Base-by-base conservation (phyloP, 2,888 invertebrate genomes). In the Monochamus alternatus region DNA sequence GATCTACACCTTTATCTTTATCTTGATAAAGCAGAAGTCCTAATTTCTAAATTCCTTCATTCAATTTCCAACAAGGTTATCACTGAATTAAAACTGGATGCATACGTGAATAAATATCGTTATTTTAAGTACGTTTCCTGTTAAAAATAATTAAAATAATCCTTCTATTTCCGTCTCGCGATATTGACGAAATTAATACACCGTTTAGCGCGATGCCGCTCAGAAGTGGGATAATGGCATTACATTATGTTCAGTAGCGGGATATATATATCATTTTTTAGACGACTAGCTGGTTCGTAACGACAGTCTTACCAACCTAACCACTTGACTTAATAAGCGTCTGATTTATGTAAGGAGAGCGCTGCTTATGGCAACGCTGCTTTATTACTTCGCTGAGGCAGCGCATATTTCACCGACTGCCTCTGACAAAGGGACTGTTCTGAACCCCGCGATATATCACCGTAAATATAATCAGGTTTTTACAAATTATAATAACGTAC, bases 251-350 rank as follows among this genome's bases (percentile, higher is more conserved):
- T 63, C 71, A 51, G 63, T 71, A 47, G 63, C 8, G 38, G 52
- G 71, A 51, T 63, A 81, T 81, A 38, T 38, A 78, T 78, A 80
- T 82, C 79, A 81, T 82, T 82, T 81, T 82, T 81, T 80, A 78
- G 75, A 67, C 66, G 73, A 76, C 79, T 78, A 76, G 76, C 78
- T 74, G 69, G 73, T 75, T 75, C 75, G 73, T 73, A 81, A 81
- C 81, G 82, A 81, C 81, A 83, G 83, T 82, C 83, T 83, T 84
- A 81, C 82, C 82, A 86, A 85, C 85, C 87, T 84, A 86, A 83
- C 86, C 87, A 88, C 88, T 88, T 87, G 88, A 88, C 87, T 88
- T 88, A 88, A 88, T 88, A 87, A 87, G 87, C 81, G 81, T 79
- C 80, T 88, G 88, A 88, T 88, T 88, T 88, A 88, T 88, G 86